Evolutionary conservation across 2,888 invertebrate species (phyloP), one percentile per base, ranked within the genome.

Genomic region (Drosophila mimica): DNA sequence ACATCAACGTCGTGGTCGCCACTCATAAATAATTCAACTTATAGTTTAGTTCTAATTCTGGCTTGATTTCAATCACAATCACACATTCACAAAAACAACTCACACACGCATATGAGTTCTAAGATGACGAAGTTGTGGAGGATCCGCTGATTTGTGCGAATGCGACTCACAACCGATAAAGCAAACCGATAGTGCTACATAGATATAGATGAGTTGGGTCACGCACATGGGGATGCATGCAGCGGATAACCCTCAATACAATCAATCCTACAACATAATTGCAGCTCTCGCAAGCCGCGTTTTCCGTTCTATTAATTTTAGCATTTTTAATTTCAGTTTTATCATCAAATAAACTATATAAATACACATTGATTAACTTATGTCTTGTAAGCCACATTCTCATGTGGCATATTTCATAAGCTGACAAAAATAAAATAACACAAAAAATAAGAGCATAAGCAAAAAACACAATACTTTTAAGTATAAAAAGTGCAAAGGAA

Each of bases 321-420:
- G 74, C 71, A 67, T 69, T 82, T 82, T 81, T 73, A 83, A 70
- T 83, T 87, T 87, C 86, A 81, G 63, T 68, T 82, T 79, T 73
- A 82, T 66, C 86, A 88, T 88, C 90, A 86, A 85, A 90, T 90
- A 85, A 85, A 90, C 70, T 83, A 77, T 76, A 88, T 73, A 74
- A 74, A 73, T 76, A 79, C 65, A 71, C 68, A 74, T 46, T 76
- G 65, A 60, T 69, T 59, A 61, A 65, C 56, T 69, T 80, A 74
- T 70, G 73, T 75, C 68, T 88, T 75, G 70, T 70, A 70, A 66
- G 62, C 46, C 61, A 66, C 43, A 63, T 43, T 15, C 48, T 46
- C 40, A 53, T 28, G 25, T 63, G 63, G 68, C 48, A 58, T 77
- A 78, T 62, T 67, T 72, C 67, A 72, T 81, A 78, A 81, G 67